Base-by-base conservation (phyloP, 2,888 invertebrate species). In the Drosophila pseudotalamancana region DNA sequence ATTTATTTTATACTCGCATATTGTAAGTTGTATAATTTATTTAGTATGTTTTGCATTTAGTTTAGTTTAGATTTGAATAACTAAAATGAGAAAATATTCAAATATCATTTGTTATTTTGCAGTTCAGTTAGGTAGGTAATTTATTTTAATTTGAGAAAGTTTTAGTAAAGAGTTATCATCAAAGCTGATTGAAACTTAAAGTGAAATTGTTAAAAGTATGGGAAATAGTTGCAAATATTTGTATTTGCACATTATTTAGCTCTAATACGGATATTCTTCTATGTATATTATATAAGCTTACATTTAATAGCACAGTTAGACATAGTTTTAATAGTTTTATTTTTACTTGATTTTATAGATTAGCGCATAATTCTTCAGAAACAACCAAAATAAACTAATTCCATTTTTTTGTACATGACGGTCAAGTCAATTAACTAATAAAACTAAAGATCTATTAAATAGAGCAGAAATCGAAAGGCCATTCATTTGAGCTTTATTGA, bases 221-320 rank as follows among this genome's bases (percentile, higher is more conserved):
- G 35, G 64, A 66, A 59, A 66, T 69, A 65, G 70, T 76, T 66
- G 25, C 39, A 74, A 75, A 60, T 78, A 62, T 66, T 65, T 29
- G 48, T 39, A 56, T 42, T 60, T 31, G 48, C 37, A 39, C 55
- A 27, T 29, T 59, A 54, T 25, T 54, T 72, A 48, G 69, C 45
- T 40, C 72, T 59, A 54, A 48, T 56, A 25, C 49, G 69, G 45
- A 63, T 65, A 57, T 71, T 63, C 25, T 12, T 48, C 37, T 68
- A 59, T 68, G 56, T 72, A 64, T 83, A 60, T 70, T 63, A 27
- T 51, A 50, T 74, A 75, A 74, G 87, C 89, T 89, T 89, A 89
- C 73, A 88, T 71, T 88, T 89, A 89, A 80, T 89, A 89, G 90
- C 90, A 89, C 89, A 89, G 89, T 79, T 85, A 89, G 88, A 78